Evolutionary conservation across 2,797 vertebrate species (phyloP).

Genomic region (Sebastes dallii): DNA sequence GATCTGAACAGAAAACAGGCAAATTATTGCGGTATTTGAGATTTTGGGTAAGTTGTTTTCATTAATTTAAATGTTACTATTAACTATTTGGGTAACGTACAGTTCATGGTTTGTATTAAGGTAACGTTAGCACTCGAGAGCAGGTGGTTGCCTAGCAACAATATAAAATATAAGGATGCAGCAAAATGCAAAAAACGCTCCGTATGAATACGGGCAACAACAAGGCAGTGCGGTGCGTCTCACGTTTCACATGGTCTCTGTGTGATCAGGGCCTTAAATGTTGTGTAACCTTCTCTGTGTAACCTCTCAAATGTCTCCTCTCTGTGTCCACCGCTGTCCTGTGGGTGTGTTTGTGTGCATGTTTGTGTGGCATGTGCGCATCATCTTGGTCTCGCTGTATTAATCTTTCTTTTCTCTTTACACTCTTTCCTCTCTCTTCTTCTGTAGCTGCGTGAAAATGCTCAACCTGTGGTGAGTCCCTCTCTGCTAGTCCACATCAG

Average conservation of each 20-base stretch:
- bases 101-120: too few species aligned
- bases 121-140: too few species aligned
- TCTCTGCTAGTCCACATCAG: conserved; percentile 93
- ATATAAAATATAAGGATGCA: too few species aligned
- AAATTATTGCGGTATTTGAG: too few species aligned
- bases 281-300: background rate
- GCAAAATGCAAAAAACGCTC: too few species aligned
- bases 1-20: background rate
- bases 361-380: conserved; percentile 84
- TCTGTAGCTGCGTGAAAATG: conserved; percentile 99
- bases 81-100: too few species aligned
- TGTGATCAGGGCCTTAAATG: background rate
- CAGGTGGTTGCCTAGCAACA: fast-evolving
- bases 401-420: conserved; percentile 98
- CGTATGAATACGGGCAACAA: too few species aligned
- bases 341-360: conserved; percentile 63
- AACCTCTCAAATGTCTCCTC: background rate
- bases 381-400: conserved; percentile 89
- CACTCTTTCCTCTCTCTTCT: conserved; percentile 83
- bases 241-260: too few species aligned
- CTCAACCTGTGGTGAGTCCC: conserved; percentile 99
- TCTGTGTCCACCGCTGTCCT: conserved; percentile 57
- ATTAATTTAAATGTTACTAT: too few species aligned
- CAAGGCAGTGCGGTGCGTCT: too few species aligned
- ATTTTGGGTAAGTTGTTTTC: too few species aligned